Conservation (phyloP, 1,140 invertebrate genomes). For the Gonioctena quinquepunctata region DNA sequence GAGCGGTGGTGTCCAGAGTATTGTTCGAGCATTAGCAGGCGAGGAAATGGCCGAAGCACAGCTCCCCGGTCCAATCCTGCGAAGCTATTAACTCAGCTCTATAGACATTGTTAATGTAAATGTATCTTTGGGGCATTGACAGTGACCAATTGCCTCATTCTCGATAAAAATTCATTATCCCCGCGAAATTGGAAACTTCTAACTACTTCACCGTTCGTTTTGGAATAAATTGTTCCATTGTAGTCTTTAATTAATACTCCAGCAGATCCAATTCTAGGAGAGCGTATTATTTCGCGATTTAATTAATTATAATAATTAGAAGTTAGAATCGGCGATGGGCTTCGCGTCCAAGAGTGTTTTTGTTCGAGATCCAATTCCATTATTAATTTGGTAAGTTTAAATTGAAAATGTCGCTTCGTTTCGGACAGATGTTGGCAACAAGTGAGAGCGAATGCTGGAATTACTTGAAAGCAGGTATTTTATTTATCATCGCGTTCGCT, state of each 20-base stretch:
- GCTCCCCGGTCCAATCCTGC: conserved; percentile 32
- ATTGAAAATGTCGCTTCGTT: conserved; percentile 6
- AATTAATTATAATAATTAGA: conserved; percentile 40
- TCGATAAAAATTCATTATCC: conserved; percentile 54
- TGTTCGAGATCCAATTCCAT: conserved; percentile 12
- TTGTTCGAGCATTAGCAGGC: conserved; percentile 31
- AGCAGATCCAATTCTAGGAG: conserved; percentile 38
- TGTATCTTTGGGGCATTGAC: conserved; percentile 55
- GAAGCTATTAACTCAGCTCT: conserved; percentile 52
- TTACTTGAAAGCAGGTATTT: too few species aligned
- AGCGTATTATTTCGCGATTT: conserved; percentile 41
- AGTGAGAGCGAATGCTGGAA: background rate
- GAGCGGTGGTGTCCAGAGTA: conserved; percentile 25
- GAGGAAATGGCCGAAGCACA: conserved; percentile 28
- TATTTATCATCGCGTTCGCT: too few species aligned
- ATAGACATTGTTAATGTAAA: conserved; percentile 54
- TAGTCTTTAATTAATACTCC: conserved; percentile 50
- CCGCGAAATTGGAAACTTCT: conserved; percentile 51
- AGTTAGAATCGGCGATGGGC: conserved; percentile 15
- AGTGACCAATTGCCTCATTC: conserved; percentile 55
- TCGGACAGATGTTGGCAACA: background rate
- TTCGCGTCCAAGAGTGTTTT: conserved; percentile 10
- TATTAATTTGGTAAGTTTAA: conserved; percentile 15
- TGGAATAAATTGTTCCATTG: conserved; percentile 49
- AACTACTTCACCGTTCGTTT: conserved; percentile 41